These are phyloP conservation scores for Pachyuromys duprasi DNA, from an alignment of 2,797 vertebrate species.

Conservation along the genomic window DNA sequence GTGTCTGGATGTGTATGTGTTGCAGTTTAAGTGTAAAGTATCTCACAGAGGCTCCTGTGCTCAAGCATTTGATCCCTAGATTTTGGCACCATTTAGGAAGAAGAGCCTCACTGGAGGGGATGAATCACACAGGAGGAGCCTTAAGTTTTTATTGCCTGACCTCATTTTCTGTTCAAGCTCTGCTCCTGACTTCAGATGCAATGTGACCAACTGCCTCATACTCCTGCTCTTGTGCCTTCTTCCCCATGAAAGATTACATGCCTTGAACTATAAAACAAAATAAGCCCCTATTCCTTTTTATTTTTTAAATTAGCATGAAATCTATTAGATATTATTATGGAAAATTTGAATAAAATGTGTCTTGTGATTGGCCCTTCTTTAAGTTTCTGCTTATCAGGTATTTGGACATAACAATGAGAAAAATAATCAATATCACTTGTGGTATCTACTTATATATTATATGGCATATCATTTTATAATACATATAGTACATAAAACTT, in stretches of 20 bases:
- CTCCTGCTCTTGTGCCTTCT: neutral
- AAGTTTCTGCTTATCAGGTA: neutral
- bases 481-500: neutral
- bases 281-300: neutral
- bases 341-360: neutral
- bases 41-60: neutral
- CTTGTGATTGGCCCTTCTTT: neutral
- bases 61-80: neutral
- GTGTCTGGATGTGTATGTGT: neutral
- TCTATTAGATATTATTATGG: neutral
- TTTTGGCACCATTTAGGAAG: neutral
- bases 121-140: neutral
- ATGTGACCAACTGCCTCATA: neutral
- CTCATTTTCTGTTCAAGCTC: neutral
- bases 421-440: neutral
- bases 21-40: neutral
- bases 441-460: neutral
- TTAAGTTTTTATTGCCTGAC: neutral
- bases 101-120: neutral
- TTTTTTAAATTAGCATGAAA: neutral
- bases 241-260: neutral
- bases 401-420: neutral
- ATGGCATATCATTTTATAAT: neutral
- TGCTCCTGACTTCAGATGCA: neutral
- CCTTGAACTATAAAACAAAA: neutral